Evolutionary conservation across 2,888 invertebrate species (phyloP).

Genomic region (Pecten maximus): DNA sequence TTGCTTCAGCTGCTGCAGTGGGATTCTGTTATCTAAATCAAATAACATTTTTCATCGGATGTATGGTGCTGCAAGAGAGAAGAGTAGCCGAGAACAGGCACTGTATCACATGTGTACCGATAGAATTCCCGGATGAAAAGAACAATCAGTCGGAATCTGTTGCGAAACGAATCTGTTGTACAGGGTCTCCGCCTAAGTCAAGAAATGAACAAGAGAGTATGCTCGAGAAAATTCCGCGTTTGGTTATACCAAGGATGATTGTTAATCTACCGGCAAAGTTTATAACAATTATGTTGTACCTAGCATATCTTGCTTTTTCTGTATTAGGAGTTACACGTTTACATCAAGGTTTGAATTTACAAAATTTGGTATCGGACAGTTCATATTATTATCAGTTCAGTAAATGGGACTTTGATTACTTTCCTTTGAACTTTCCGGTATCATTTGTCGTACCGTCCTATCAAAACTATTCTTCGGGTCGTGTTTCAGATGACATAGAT

Average conservation of each 20-base stretch:
- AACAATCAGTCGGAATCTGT: slow-evolving; percentile 38
- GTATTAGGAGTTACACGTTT: slow-evolving; percentile 67
- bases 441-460: slow-evolving; percentile 60
- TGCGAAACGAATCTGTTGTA: slow-evolving; percentile 77
- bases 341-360: slow-evolving; percentile 67
- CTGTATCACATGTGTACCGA: slow-evolving; percentile 60
- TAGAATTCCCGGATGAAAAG: slow-evolving; percentile 58
- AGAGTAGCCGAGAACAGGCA: slow-evolving; percentile 63
- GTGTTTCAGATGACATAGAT: not conserved
- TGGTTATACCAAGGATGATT: slow-evolving; percentile 62
- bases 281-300: slow-evolving; percentile 60
- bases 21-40: slow-evolving; percentile 73
- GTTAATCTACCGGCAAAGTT: slow-evolving; percentile 58
- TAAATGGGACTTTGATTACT: slow-evolving; percentile 56
- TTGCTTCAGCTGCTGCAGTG: slow-evolving; percentile 67
- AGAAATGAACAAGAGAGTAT: slow-evolving; percentile 63
- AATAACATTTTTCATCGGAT: slow-evolving; percentile 68
- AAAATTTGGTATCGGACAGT: slow-evolving; percentile 65
- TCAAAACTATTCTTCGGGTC: slow-evolving; percentile 51
- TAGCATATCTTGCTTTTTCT: slow-evolving; percentile 63
- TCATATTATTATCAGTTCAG: slow-evolving; percentile 69
- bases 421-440: slow-evolving; percentile 58
- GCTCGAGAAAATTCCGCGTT: slow-evolving; percentile 62
- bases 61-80: slow-evolving; percentile 67
- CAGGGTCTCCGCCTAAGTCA: slow-evolving; percentile 57